A percentile compares a stretch with the other conserved stretches of the same genome.
Evolutionary conservation across 2,113 vertebrate genomes (phyloP).

Genomic region (Alexandromys fortis): DNA sequence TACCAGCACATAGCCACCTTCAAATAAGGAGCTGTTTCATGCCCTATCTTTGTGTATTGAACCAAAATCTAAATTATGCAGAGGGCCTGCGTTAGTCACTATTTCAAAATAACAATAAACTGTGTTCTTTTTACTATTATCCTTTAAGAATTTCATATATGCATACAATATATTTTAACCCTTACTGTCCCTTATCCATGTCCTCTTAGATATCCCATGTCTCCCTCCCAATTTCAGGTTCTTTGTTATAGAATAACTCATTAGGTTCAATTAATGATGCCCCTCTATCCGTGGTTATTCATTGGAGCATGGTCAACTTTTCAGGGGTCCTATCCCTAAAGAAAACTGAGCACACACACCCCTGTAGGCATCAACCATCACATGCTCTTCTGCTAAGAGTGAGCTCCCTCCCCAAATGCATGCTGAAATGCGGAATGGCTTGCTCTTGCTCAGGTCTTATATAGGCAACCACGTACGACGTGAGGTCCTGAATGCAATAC

Average conservation of each 20-base stretch:
- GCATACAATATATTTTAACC: no score
- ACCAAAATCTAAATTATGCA: background rate
- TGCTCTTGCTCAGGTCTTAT: background rate
- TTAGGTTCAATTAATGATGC: background rate
- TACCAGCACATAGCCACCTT: conserved; percentile 56
- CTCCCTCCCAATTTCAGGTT: background rate
- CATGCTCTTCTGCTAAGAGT: no score
- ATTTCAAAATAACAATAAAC: background rate
- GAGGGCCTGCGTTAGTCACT: background rate
- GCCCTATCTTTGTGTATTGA: background rate
- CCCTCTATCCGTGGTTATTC: background rate
- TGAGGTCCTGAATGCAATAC: background rate
- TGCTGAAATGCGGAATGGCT: background rate
- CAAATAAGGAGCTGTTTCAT: background rate
- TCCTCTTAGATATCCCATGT: background rate
- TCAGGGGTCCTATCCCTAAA: no score
- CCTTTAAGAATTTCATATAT: background rate
- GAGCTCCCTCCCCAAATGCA: background rate
- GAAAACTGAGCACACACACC: background rate
- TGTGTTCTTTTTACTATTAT: background rate
- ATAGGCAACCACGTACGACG: rapidly evolving
- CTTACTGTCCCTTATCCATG: background rate
- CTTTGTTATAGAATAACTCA: background rate
- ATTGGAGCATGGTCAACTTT: background rate
- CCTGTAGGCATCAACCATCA: background rate